phyloP scores from a whole-genome alignment of 1,140 invertebrate species.

The Cepaea nemoralis region DNA sequence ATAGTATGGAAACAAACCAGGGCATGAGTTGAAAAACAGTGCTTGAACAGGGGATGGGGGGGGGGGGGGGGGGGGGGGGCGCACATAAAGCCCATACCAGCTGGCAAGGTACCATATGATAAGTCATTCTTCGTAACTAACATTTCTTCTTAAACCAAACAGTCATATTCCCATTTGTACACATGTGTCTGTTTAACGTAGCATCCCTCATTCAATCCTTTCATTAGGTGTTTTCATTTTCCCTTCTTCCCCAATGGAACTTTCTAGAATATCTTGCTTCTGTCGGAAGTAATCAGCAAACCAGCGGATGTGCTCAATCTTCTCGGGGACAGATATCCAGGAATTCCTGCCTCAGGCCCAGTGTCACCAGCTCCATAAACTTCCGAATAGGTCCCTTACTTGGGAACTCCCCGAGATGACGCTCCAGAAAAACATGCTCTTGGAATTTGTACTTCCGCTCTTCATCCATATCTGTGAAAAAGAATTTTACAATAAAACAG shows the following conservation, averaged over 20 bases:
- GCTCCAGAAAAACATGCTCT: slow-evolving; percentile 90
- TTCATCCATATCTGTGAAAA: slow-evolving; percentile 77
- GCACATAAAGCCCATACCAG: too few relatives aligned
- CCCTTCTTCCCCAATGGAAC: slow-evolving; percentile 66
- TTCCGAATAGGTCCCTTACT: slow-evolving; percentile 88
- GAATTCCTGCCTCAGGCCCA: slow-evolving; percentile 96
- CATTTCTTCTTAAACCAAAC: too few relatives aligned
- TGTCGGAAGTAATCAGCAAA: slow-evolving; percentile 90
- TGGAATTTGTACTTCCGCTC: slow-evolving; percentile 74
- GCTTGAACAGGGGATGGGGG: too few relatives aligned
- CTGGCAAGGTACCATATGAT: too few relatives aligned
- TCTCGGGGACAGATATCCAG: slow-evolving; percentile 88
- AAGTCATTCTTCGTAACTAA: too few relatives aligned
- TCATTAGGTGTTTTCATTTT: slow-evolving; percentile 23
- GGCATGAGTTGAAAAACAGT: too few relatives aligned
- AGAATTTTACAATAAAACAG: too few relatives aligned
- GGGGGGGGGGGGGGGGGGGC: too few relatives aligned
- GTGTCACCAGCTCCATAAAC: slow-evolving; percentile 96
- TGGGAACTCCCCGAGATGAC: slow-evolving; percentile 87
- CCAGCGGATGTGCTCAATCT: slow-evolving; percentile 92
- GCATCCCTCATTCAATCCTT: neutral
- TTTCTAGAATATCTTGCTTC: slow-evolving; percentile 82
- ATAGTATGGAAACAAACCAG: too few relatives aligned
- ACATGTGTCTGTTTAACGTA: too few relatives aligned
- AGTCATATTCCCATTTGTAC: too few relatives aligned